Evolutionary conservation across 2,888 invertebrate genomes (phyloP), one percentile per base, ranked within the genome.

Genomic region (Scaptodrosophila latifasciaeformis): DNA sequence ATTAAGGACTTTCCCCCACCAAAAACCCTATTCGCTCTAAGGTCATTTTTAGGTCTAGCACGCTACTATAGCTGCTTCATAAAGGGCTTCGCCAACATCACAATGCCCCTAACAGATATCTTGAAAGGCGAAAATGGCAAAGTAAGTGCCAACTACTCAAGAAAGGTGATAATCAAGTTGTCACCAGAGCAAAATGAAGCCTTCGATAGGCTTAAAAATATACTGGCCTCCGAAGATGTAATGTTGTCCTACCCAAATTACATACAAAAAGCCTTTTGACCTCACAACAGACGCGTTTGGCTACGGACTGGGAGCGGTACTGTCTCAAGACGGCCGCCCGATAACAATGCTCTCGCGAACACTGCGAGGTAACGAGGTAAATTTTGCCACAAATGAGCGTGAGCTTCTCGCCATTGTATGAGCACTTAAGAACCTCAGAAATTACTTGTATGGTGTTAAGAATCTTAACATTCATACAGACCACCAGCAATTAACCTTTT

Each of bases 391-490:
- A n/a, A n/a, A n/a, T n/a, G n/a, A n/a, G n/a, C n/a, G n/a, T n/a
- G n/a, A n/a, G n/a, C n/a, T n/a, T 24, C 9, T 43, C 13, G 43
- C 43, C 0, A 43, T 43, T 9, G 27, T 43, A 13, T 43, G 43
- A 27, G 43, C 43, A 5, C 13, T 43, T 13, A 24, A 24, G 2
- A 43, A 1, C n/a, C 39, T 48, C 1, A 15, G 53, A 17, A 31
- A 52, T 7, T 51, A 56, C 15, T 21, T 56, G 2, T 52, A 57
- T 15, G 49, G 52, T 1, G 49, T 31, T 6, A 49, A 27, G n/a
- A 40, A 34, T 2, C 21, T 49, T 0, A 54, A 44, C 17, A 49
- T 40, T 18, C 49, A 15, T 9, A 50, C 46, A 1, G 15, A 37
- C 10, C 29, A 49, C 30, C 31, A 51, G 9, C 48, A 31, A 1